Evolutionary conservation across 1,140 invertebrate species (phyloP).

Genomic region (Euschistus heros): DNA sequence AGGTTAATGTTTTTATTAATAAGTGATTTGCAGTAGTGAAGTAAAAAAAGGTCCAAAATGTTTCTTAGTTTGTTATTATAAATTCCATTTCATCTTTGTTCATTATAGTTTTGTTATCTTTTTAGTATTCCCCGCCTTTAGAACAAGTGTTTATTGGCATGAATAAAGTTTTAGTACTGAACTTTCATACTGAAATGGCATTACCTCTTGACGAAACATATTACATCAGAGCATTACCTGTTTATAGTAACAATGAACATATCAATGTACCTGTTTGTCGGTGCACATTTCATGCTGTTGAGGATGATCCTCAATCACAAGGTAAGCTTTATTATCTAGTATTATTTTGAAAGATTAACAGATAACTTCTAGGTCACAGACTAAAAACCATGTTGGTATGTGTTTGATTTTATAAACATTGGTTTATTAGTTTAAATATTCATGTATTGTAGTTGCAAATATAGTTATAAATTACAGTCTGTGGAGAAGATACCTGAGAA

Average conservation of each 20-base stretch:
- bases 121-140: conserved; percentile 41
- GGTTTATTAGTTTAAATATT: too few species aligned
- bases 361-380: too few species aligned
- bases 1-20: too few species aligned
- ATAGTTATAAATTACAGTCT: too few species aligned
- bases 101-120: conserved; percentile 8
- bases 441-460: too few species aligned
- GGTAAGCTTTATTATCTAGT: conserved; percentile 14
- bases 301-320: conserved; percentile 20
- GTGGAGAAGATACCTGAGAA: too few species aligned
- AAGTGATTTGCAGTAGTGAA: too few species aligned
- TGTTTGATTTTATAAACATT: too few species aligned
- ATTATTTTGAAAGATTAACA: too few species aligned
- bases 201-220: conserved; percentile 13
- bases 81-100: not conserved
- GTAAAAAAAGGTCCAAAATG: not conserved
- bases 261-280: conserved; percentile 44
- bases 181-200: conserved; percentile 34
- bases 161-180: conserved; percentile 44
- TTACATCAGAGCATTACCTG: conserved; percentile 41
- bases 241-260: conserved; percentile 46
- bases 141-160: conserved; percentile 50
- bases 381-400: too few species aligned
- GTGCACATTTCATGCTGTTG: conserved; percentile 18
- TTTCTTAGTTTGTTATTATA: not conserved